Base-by-base conservation (phyloP, 2,797 vertebrate species). In the Phrynocephalus vlangalii region DNA sequence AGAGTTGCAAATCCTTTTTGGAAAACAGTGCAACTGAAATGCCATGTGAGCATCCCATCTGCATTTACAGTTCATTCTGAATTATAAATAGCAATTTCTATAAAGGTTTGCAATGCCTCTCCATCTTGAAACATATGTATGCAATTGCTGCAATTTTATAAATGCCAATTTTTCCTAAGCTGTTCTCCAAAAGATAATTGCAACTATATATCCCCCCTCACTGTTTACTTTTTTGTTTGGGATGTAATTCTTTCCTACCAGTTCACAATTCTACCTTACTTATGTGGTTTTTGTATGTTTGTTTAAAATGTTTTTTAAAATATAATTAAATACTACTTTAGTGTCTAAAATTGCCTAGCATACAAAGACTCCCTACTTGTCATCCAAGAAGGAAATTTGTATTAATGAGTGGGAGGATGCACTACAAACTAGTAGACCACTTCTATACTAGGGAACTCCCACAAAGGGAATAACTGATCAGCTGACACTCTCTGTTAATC, bases 311-410 rank as follows among this genome's bases (percentile, higher is more conserved):
- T 44, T 81, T 81, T 71, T 15, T 63, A 63, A 44, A 84, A 48
- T 48, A 66, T 48, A 84, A 76, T 84, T 67, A 48, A 86, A 86
- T 80, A 63, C 24, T 16, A 44, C 18, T 70, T 71, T 52, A 63
- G 33, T 80, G 16, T 79, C 56, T 75, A 84, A 66, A 76, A 38
- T 44, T 75, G 63, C n/a, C 33, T 13, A 76, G 72, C 38, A 84
- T 75, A 9, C 33, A 33, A n/a, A 28, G 52, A 63, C 60, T 22
- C n/a, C 78, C 56, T 22, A 79, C 52, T 33, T 63, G 2, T 33
- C 20, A 20, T 30, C 8, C 26, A 6, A 79, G 28, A 52, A 28
- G 16, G 52, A 79, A 79, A 48, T 28, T 18, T n/a, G 60, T 63
- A 63, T 13, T 20, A 63, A 18, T 63, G 60, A 18, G 60, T 76